These are phyloP conservation scores for Scomberomorus guttatus DNA, from an alignment of 2,797 vertebrate genomes.

Conservation along the genomic window DNA sequence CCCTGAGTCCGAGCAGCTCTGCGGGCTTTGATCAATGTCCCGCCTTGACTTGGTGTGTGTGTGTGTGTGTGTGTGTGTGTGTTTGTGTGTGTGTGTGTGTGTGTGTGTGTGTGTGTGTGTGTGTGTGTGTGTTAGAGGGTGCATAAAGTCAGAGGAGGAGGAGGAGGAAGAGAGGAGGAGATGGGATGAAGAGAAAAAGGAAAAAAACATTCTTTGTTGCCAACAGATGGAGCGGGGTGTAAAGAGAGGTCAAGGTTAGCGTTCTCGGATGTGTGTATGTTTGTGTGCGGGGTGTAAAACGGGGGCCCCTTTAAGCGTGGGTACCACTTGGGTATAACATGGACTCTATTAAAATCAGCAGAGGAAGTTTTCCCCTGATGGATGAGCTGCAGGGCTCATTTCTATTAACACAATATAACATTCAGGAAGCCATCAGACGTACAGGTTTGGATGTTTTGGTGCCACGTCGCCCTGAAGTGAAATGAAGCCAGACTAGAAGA, in stretches of 20 bases:
- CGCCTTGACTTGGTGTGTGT: constrained; percentile 76
- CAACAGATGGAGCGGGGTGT: constrained; percentile 94
- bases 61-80: constrained; percentile 45
- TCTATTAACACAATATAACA: neutral
- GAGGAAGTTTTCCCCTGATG: constrained; percentile 16
- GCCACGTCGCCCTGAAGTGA: neutral
- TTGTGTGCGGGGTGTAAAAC: constrained; percentile 27
- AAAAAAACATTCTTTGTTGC: constrained; percentile 84
- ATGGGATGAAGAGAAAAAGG: constrained; percentile 40
- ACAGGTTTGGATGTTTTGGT: neutral
- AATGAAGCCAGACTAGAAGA: neutral
- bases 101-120: constrained; percentile 16
- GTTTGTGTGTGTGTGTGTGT: too few species aligned
- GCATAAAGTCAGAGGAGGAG: constrained; percentile 26
- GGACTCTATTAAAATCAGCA: constrained; percentile 23
- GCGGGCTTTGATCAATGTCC: constrained; percentile 93
- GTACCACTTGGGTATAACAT: constrained; percentile 11
- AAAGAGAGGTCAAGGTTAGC: constrained; percentile 93
- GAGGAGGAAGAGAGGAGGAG: constrained; percentile 69
- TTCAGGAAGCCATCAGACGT: neutral
- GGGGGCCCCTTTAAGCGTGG: constrained; percentile 33
- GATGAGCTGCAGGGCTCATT: constrained; percentile 5
- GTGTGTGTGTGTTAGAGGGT: constrained; percentile 60
- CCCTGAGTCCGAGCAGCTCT: constrained; percentile 77
- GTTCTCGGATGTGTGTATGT: constrained; percentile 48